These are phyloP conservation scores for Pangasianodon hypophthalmus DNA, from an alignment of 2,113 vertebrate species.

Conservation along the genomic window DNA sequence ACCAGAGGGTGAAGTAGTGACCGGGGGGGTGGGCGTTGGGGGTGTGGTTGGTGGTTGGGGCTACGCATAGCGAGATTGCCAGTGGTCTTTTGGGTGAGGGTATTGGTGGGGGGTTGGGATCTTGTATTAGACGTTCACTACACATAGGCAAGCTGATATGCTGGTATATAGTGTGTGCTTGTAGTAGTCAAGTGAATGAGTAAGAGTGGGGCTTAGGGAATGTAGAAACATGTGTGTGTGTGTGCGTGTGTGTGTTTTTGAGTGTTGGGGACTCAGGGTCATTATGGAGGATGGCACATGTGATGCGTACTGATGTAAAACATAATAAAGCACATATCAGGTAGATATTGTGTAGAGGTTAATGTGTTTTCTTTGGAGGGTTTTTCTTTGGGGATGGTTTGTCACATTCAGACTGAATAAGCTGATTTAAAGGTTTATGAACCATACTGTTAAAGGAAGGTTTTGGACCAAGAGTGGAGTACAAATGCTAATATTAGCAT, in stretches of 20 bases:
- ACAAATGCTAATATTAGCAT: constrained; percentile 37
- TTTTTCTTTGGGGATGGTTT: neutral
- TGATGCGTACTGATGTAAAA: no score
- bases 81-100: constrained; percentile 34
- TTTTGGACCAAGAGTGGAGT: constrained; percentile 1
- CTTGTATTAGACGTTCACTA: constrained; percentile 4
- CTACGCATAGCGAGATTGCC: neutral
- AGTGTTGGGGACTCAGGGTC: neutral
- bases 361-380: neutral
- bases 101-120: constrained; percentile 22
- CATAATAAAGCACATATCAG: neutral
- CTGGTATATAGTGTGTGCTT: neutral
- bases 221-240: neutral
- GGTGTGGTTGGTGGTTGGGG: neutral
- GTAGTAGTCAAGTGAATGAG: constrained; percentile 4
- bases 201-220: neutral
- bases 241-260: neutral
- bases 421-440: constrained; percentile 2
- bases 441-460: neutral
- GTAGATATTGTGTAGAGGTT: neutral
- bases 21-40: neutral
- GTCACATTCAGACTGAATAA: neutral
- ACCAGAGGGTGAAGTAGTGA: neutral
- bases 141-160: neutral
- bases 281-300: constrained; percentile 15